A percentile compares a stretch with the other conserved stretches of the same genome.
Conservation (phyloP, 2,113 vertebrate species). For the Patagioenas fasciata region DNA sequence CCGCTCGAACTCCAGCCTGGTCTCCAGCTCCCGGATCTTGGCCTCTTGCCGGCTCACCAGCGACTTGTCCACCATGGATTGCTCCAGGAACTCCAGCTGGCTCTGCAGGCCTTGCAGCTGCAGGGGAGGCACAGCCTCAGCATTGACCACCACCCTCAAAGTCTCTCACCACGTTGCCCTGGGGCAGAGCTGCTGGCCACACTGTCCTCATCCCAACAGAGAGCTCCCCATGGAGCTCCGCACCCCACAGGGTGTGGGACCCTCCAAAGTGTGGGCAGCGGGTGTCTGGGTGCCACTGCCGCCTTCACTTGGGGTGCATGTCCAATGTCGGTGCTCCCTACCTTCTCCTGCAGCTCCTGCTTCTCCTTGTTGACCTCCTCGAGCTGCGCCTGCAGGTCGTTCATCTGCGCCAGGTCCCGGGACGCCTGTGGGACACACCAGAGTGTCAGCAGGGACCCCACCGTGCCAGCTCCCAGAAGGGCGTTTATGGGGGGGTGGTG, state of each 20-base stretch:
- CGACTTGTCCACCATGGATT: constrained; percentile 98
- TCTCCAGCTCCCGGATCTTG: constrained; percentile 94
- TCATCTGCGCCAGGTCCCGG: constrained; percentile 94
- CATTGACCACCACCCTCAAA: neutral
- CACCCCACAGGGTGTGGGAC: accelerated
- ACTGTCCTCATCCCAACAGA: neutral
- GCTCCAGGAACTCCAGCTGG: constrained; percentile 95
- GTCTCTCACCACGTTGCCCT: accelerated
- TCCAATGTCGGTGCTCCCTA: neutral
- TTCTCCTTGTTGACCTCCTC: constrained; percentile 94
- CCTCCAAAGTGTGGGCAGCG: accelerated
- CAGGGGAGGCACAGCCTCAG: neutral
- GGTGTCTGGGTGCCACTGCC: neutral
- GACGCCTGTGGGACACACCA: constrained; percentile 78
- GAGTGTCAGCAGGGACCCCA: neutral
- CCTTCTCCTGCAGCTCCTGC: constrained; percentile 96
- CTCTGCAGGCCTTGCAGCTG: constrained; percentile 94
- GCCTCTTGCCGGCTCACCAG: constrained; percentile 94
- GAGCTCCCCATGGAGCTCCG: neutral
- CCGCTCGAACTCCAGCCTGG: constrained; percentile 94
- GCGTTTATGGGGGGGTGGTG: accelerated
- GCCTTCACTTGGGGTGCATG: neutral
- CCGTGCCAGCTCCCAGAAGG: accelerated
- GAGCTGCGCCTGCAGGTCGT: constrained; percentile 91
- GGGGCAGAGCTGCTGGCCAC: neutral